Conservation (phyloP, 2,797 vertebrate genomes). For the Clarias pachynema region DNA sequence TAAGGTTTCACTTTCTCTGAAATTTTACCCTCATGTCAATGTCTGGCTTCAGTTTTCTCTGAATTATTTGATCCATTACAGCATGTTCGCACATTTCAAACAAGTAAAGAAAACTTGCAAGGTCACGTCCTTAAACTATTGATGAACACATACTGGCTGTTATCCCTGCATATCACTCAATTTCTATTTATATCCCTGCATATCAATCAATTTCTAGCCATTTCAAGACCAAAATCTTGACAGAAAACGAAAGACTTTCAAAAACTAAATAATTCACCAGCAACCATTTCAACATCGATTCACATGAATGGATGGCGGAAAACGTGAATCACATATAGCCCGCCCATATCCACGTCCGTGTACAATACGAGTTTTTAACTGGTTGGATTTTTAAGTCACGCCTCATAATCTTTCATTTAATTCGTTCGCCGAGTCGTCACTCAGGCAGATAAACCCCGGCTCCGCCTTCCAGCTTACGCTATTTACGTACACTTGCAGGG, state of each 20-base stretch:
- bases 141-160: not conserved
- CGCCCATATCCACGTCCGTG: slow-evolving; percentile 8
- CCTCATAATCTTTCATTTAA: not conserved
- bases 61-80: not conserved
- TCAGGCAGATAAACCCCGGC: slow-evolving; percentile 37
- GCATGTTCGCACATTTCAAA: not conserved
- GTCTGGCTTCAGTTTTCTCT: too few relatives aligned
- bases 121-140: slow-evolving; percentile 57
- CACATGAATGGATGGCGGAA: slow-evolving; percentile 39
- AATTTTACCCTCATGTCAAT: too few relatives aligned
- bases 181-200: not conserved
- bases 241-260: not conserved
- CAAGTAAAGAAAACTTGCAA: slow-evolving; percentile 44
- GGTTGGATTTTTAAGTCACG: slow-evolving; percentile 20
- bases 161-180: not conserved
- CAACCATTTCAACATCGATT: not conserved
- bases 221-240: too few relatives aligned
- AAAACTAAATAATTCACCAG: not conserved
- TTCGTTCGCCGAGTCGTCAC: slow-evolving; percentile 32
- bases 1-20: too few relatives aligned
- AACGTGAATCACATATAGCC: slow-evolving; percentile 38
- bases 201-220: not conserved
- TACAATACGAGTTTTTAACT: slow-evolving; percentile 28
- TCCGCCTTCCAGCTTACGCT: slow-evolving; percentile 42
- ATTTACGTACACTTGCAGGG: slow-evolving; percentile 38